phyloP scores from a whole-genome alignment of 2,797 vertebrate species.

The Pipistrellus kuhlii region DNA sequence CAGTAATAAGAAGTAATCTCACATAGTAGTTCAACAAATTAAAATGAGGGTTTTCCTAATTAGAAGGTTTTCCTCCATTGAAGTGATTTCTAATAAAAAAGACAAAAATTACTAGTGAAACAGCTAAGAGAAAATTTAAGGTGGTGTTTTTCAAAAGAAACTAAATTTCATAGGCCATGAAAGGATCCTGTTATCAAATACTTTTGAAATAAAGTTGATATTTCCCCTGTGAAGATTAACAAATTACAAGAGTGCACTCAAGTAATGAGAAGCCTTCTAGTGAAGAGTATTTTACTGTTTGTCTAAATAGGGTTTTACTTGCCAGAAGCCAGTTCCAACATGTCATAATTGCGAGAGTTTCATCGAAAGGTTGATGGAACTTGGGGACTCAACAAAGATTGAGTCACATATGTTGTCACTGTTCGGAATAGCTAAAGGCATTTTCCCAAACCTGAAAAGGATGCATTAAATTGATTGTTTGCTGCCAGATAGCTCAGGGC shows the following conservation, averaged over 20 bases:
- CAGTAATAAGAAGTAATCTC: background rate
- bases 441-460: no score
- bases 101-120: background rate
- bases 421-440: no score
- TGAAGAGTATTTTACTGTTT: background rate
- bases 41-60: background rate
- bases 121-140: background rate
- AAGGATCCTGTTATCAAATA: background rate
- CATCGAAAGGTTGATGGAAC: no score
- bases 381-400: no score
- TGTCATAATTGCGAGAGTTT: no score
- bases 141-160: conserved; percentile 6
- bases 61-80: background rate
- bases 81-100: conserved; percentile 15
- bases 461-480: no score
- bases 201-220: background rate
- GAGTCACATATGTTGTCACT: no score
- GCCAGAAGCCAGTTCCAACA: no score
- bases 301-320: background rate
- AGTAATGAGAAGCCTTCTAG: background rate
- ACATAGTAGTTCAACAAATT: background rate
- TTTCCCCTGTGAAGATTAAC: background rate
- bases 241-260: background rate
- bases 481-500: no score
- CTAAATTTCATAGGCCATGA: background rate